Base-by-base conservation (phyloP, 2,888 invertebrate species). In the Cryptops parisi region DNA sequence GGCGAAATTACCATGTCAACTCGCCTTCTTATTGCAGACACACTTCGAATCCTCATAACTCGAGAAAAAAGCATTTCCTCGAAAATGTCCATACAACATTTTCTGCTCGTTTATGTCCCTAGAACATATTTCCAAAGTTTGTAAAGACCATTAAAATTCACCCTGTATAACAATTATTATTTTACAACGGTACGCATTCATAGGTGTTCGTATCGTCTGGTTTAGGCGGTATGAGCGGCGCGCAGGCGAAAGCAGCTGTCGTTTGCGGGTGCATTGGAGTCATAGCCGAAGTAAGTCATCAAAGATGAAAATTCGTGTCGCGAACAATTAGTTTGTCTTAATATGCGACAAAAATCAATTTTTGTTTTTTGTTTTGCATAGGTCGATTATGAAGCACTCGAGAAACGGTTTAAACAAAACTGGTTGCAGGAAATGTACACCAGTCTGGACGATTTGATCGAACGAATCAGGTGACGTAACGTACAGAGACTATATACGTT, bases 211-310 rank as follows among this genome's bases (percentile, higher is more conserved):
- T 78, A 24, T 74, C 76, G 1, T 74, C 77, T 1, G 78, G 78
- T 1, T 66, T 78, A 2, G 78, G 78, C 9, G 77, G 77, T 12
- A 78, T 77, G 77, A 75, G 75, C 58, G 78, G 78, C 1, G 78
- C 78, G 1, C 78, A 78, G 63, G 74, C 78, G 2, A 79, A 79
- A 63, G 78, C 78, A 1, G 74, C 77, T 2, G 73, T 74, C 38
- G 76, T 78, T 54, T 70, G 73, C 55, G 78, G 77, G 1, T 78
- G 78, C 63, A 65, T 79, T 22, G 77, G 76, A 26, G 75, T 78
- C 4, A 70, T 78, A 48, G 77, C 78, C 12, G 78, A 78, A 69
- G 76, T 76, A 48, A 46, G 19, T 22, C n/a, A n/a, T n/a, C n/a
- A n/a, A n/a, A n/a, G n/a, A n/a, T n/a, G n/a, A n/a, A n/a, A n/a